Conservation (phyloP, 64 coral and sea anemone species). For the Anthopleura sola region DNA sequence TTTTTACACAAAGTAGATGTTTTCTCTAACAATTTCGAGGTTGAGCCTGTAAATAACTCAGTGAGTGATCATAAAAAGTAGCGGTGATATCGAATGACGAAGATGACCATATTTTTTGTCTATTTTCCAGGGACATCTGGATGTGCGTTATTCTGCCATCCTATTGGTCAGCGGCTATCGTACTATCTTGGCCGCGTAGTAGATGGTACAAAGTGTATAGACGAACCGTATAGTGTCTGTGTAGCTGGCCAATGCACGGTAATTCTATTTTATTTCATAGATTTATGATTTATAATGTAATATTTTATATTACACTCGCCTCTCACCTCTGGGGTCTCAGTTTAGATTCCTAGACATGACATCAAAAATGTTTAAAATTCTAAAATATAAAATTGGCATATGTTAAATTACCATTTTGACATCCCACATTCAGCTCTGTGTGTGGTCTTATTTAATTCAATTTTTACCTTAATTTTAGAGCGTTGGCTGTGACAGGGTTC, state of each 20-base stretch:
- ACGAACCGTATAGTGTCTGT: conserved; percentile 22
- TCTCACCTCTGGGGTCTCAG: no score
- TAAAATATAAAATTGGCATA: no score
- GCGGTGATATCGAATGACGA: no score
- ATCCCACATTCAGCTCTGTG: background rate
- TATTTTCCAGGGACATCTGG: background rate
- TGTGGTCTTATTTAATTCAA: background rate
- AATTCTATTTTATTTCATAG: background rate
- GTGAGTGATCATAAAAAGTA: no score
- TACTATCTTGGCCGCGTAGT: background rate
- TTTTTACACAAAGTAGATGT: no score
- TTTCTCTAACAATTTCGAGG: no score
- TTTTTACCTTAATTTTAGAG: background rate
- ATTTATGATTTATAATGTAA: no score
- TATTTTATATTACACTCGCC: no score
- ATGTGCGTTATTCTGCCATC: conserved; percentile 16
- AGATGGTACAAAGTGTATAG: conserved; percentile 13
- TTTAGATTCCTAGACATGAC: no score
- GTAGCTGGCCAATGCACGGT: conserved; percentile 20
- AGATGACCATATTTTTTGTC: background rate
- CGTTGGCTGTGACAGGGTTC: conserved; percentile 32
- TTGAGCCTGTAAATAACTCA: no score
- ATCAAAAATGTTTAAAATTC: no score
- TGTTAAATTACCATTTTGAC: background rate
- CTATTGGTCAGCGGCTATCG: background rate